A percentile compares a stretch with the other conserved stretches of the same genome.
Evolutionary conservation across 2,797 vertebrate genomes (phyloP).

Genomic region (Enteromius radiatus): DNA sequence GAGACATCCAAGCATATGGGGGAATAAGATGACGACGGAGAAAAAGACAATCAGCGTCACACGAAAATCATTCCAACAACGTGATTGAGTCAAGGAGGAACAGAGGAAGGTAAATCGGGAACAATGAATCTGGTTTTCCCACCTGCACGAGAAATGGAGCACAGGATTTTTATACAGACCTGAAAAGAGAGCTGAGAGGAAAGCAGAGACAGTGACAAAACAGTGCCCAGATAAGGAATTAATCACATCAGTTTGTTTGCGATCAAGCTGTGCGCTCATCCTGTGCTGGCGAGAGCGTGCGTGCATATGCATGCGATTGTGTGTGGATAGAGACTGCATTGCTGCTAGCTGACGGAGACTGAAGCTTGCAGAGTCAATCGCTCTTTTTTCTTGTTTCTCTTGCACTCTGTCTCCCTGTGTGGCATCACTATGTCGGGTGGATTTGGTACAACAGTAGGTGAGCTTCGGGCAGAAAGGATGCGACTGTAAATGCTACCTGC

Average conservation of each 20-base stretch:
- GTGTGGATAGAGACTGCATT: slow-evolving; percentile 79
- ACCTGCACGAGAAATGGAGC: slow-evolving; percentile 68
- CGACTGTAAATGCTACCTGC: slow-evolving; percentile 51
- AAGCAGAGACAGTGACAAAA: slow-evolving; percentile 50
- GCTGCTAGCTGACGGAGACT: slow-evolving; percentile 69
- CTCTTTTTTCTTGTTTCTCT: slow-evolving; percentile 57
- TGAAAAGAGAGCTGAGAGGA: slow-evolving; percentile 65
- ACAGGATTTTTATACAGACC: slow-evolving; percentile 64
- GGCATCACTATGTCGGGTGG: slow-evolving; percentile 53
- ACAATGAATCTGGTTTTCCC: slow-evolving; percentile 72
- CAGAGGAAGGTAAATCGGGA: slow-evolving; percentile 55
- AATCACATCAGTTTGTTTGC: slow-evolving; percentile 75
- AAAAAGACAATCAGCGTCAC: slow-evolving; percentile 69
- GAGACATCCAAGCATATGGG: slow-evolving; percentile 64
- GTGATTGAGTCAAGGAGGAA: slow-evolving; percentile 63
- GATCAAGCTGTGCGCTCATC: slow-evolving; percentile 53
- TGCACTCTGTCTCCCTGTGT: slow-evolving; percentile 56
- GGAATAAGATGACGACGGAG: slow-evolving; percentile 68
- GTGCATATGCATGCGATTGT: slow-evolving; percentile 50
- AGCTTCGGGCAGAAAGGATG: slow-evolving; percentile 39
- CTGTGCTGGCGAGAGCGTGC: slow-evolving; percentile 56
- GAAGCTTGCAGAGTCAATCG: slow-evolving; percentile 59
- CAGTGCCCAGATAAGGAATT: slow-evolving; percentile 65
- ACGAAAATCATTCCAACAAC: slow-evolving; percentile 69
- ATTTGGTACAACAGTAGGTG: slow-evolving; percentile 34